Evolutionary conservation across 1,140 invertebrate genomes (phyloP).

Genomic region (Heliconius congener): DNA sequence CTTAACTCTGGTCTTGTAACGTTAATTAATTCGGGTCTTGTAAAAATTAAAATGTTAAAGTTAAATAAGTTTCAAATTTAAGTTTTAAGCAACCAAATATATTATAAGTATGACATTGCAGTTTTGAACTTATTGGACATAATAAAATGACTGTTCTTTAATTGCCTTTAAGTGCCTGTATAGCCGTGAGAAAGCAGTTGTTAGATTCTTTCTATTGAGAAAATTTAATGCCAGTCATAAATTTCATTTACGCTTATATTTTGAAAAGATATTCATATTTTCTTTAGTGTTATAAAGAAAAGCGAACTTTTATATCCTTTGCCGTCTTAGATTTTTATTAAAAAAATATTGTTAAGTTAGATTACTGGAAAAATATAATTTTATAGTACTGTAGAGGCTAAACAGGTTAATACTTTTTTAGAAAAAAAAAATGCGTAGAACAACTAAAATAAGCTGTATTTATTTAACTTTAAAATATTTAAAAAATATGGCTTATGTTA

Average conservation of each 20-base stretch:
- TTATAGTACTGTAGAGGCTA: no score
- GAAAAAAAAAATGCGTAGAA: no score
- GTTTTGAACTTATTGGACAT: background rate
- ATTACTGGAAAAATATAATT: no score
- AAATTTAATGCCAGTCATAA: background rate
- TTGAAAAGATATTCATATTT: background rate
- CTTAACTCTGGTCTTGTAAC: no score
- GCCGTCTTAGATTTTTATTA: no score
- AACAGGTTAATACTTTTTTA: no score
- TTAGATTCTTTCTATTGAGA: background rate
- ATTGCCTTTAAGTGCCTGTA: background rate
- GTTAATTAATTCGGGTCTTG: background rate
- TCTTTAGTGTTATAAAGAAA: background rate
- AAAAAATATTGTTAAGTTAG: no score
- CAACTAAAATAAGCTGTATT: no score
- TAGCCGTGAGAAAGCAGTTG: background rate
- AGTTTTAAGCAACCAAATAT: background rate
- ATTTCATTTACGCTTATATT: background rate
- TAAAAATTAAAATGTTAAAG: background rate
- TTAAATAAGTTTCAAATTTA: background rate
- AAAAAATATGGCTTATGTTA: no score
- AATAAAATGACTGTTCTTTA: slow-evolving; percentile 5
- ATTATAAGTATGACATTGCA: background rate
- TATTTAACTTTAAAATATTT: no score
- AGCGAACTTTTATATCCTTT: no score